Base-by-base conservation (phyloP, 2,888 invertebrate genomes). In the Dinocampus coccinellae region DNA sequence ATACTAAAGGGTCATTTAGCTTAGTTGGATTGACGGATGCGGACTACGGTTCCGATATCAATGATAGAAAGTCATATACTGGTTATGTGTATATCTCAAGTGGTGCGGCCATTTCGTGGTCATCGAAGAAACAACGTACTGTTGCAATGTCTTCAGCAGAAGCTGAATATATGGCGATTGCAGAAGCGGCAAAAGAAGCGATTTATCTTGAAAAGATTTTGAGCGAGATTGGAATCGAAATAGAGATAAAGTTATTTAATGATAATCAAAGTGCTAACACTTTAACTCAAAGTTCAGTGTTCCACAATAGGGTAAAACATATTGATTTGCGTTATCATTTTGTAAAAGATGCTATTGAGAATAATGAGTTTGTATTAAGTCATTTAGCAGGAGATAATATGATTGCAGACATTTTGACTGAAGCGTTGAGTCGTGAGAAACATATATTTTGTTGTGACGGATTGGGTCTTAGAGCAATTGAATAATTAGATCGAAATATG, bases 181-280 rank as follows among this genome's bases (percentile, higher is more conserved):
- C 74, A 9, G 73, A 77, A 16, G 69, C 73, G 10, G 62, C 70
- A 7, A 74, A 75, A 53, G 75, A 76, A 34, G 69, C 69, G 3
- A 60, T 73, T 2, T 69, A 74, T 29, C 36, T 76, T 13, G 29
- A 52, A 10, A 20, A 61, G 6, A 67, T 75, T 10, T 20, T 75
- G 10, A 34, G 34, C 4, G 70, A 72, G 16, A n/a, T 69, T 0
- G 53, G 62, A 16, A 11, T 39, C n/a, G 7, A 39, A 39, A 24
- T 13, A 11, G 62, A 62, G 11, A 34, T 42, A 10, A 39, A 13
- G 3, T 3, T 64, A n/a, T 64, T 24, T n/a, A 58, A 64, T 10
- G 69, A 73, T 24, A 69, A 72, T n/a, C 60, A 66, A 10, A 58
- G 70, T 20, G 64, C 70, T 1, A 26, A 36, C 4, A 57, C 42